Base-by-base conservation (phyloP, 2,797 vertebrate species). In the Muscicapa comitata region DNA sequence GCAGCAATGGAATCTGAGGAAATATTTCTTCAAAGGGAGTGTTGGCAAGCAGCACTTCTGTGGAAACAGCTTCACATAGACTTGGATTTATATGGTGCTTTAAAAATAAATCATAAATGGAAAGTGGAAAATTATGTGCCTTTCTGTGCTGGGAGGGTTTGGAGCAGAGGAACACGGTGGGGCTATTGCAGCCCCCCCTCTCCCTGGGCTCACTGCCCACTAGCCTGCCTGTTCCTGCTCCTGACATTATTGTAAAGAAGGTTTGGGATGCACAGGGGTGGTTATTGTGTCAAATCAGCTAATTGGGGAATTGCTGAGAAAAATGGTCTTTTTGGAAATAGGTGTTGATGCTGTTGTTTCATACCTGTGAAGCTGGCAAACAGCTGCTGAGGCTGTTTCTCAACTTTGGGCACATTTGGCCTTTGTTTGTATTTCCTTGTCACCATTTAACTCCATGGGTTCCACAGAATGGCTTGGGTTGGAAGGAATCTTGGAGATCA, bases 121-220 rank as follows among this genome's bases (percentile, higher is more conserved):
- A 85, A 88, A 63, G 1, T 21, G 35, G 42, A 37, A 18, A 29
- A 58, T 80, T 1, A 11, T 1, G 5, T 28, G 11, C 3, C 18
- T 24, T 61, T 18, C 31, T 40, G 31, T 58, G 13, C 31, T 68
- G 85, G 29, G 47, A 11, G 45, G 50, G 50, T 28, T 75, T 33
- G 50, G 58, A 78, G 35, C 9, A 15, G n/a, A 50, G 6, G 0
- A 4, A 28, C 2, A 2, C 0, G 0, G n/a, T 2, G 5, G n/a
- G 48, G 13, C 12, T 65, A 0, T 45, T 71, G 7, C 80, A 80
- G 16, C 28, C 45, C 67, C 24, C 23, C 38, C 17, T 48, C 61
- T 73, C 1, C 1, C 35, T 0, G 3, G 65, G 54, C 50, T 73
- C 19, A 0, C 11, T 37, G 12, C 37, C 5, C 7, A 28, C 58